These are phyloP conservation scores for Shargacucullia verbasci DNA, from an alignment of 2,888 invertebrate genomes.

Conservation along the genomic window DNA sequence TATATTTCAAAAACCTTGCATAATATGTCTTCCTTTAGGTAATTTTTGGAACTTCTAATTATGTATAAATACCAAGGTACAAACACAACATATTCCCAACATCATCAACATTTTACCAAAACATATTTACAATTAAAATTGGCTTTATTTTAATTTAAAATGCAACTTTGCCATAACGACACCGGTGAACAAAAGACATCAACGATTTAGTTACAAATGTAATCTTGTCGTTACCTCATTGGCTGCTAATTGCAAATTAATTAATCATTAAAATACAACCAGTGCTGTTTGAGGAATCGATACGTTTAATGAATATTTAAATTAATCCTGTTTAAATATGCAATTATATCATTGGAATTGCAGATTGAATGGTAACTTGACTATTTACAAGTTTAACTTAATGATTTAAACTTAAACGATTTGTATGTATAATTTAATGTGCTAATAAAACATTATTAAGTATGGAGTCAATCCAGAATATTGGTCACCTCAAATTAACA, in stretches of 20 bases:
- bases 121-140: too few relatives aligned
- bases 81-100: too few relatives aligned
- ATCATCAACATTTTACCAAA: too few relatives aligned
- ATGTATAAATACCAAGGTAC: too few relatives aligned
- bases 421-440: slow-evolving; percentile 5
- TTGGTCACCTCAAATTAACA: too few relatives aligned
- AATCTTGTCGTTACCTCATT: slow-evolving; percentile 60
- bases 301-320: slow-evolving; percentile 43
- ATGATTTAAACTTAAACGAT: slow-evolving; percentile 18
- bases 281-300: slow-evolving; percentile 32
- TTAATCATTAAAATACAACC: slow-evolving; percentile 39
- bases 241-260: slow-evolving; percentile 39
- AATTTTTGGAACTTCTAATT: too few relatives aligned
- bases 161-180: slow-evolving; percentile 3
- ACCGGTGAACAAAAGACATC: slow-evolving; percentile 59
- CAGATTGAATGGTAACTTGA: slow-evolving; percentile 29
- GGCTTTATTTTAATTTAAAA: slow-evolving; percentile 14
- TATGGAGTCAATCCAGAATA: slow-evolving; percentile 1
- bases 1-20: background rate
- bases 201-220: slow-evolving; percentile 59
- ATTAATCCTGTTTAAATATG: slow-evolving; percentile 37
- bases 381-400: slow-evolving; percentile 30
- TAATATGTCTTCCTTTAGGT: background rate
- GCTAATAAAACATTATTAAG: slow-evolving; percentile 17
- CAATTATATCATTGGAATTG: slow-evolving; percentile 38